Percentiles rank a stretch among this genome's conserved stretches.
These are phyloP conservation scores for Hippocampus barbouri DNA, from an alignment of 2,113 vertebrate species.

Conservation along the genomic window DNA sequence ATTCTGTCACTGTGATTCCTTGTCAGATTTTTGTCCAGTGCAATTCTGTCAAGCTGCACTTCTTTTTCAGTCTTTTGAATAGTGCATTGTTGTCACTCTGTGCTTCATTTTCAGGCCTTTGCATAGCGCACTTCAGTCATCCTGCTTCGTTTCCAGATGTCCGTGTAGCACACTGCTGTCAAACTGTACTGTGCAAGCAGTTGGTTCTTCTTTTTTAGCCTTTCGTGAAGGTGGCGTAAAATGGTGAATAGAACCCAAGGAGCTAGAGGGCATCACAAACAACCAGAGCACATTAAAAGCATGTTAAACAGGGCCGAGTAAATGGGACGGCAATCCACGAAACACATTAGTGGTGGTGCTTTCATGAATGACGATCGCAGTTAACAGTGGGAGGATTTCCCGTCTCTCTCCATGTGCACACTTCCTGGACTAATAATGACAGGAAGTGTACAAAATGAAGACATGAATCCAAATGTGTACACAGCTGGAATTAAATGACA, in stretches of 20 bases:
- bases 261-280: neutral
- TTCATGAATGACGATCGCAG: slow-evolving; percentile 43
- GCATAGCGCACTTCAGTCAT: too few relatives aligned
- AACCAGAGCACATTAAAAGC: neutral
- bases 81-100: too few relatives aligned
- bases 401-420: slow-evolving; percentile 58
- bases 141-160: too few relatives aligned
- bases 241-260: too few relatives aligned
- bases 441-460: slow-evolving; percentile 79
- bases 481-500: neutral
- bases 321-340: neutral
- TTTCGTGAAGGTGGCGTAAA: too few relatives aligned
- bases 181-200: too few relatives aligned
- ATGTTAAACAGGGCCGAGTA: neutral
- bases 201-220: too few relatives aligned
- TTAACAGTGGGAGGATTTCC: slow-evolving; percentile 84
- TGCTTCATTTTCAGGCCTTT: too few relatives aligned
- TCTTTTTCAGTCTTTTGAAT: too few relatives aligned
- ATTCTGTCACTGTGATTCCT: neutral
- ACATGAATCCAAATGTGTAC: slow-evolving; percentile 22
- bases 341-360: neutral
- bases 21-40: neutral
- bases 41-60: too few relatives aligned
- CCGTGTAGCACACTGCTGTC: too few relatives aligned
- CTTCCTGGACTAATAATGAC: slow-evolving; percentile 86